phyloP scores from a whole-genome alignment of 2,797 vertebrate species.

The Rhynchonycteris naso region DNA sequence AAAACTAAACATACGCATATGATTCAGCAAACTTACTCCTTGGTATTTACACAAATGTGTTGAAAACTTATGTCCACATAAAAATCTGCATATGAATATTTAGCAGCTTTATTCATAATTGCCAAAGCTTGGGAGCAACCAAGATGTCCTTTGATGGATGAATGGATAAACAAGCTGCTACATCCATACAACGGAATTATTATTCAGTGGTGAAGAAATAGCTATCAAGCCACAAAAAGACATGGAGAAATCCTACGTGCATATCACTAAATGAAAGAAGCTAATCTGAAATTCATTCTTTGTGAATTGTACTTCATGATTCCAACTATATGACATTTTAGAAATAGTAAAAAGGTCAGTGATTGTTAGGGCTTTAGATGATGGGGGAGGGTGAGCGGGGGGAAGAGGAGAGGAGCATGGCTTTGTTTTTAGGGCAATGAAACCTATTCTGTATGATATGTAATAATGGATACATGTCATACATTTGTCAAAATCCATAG shows the following conservation, averaged over 20 bases:
- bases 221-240: not conserved
- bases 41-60: not conserved
- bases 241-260: not conserved
- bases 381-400: not conserved
- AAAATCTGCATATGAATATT: not conserved
- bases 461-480: not conserved
- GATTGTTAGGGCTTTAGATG: not conserved
- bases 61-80: not conserved
- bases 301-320: not conserved
- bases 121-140: not conserved
- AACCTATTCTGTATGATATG: not conserved
- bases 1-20: not conserved
- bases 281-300: not conserved
- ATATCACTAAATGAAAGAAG: not conserved
- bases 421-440: not conserved
- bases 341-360: not conserved
- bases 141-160: not conserved
- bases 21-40: not conserved
- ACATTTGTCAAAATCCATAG: not conserved
- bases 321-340: not conserved
- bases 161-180: not conserved
- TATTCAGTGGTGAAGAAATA: not conserved
- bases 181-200: not conserved
- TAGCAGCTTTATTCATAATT: not conserved
- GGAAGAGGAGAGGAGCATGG: not conserved